Evolutionary conservation across 1,140 invertebrate genomes (phyloP).

Genomic region (Gonioctena quinquepunctata): DNA sequence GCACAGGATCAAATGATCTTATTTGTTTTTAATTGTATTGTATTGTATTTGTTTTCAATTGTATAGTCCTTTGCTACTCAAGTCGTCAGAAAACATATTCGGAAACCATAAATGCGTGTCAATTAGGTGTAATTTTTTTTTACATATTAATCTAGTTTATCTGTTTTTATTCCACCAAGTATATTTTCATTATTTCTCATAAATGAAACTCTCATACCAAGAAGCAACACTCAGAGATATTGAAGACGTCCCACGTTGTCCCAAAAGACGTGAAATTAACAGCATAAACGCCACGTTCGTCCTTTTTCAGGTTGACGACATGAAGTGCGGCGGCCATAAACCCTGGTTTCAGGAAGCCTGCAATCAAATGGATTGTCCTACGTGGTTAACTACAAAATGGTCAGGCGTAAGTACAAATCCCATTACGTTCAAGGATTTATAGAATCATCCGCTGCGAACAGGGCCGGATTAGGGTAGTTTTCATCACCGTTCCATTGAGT

Average conservation of each 20-base stretch:
- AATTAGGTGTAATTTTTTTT: too few relatives aligned
- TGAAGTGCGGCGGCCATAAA: constrained; percentile 74
- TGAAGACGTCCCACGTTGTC: not conserved
- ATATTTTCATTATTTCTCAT: too few relatives aligned
- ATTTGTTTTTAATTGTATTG: too few relatives aligned
- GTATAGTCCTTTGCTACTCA: too few relatives aligned
- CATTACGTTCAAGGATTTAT: constrained; percentile 7
- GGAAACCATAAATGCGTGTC: too few relatives aligned
- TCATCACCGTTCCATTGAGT: not conserved
- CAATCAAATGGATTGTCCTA: constrained; percentile 80
- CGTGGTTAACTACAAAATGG: constrained; percentile 84
- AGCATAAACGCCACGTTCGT: not conserved
- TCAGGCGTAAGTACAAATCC: constrained; percentile 72
- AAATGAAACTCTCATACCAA: too few relatives aligned
- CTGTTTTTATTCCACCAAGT: too few relatives aligned
- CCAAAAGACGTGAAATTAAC: not conserved
- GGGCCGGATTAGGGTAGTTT: not conserved
- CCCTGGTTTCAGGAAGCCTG: constrained; percentile 80
- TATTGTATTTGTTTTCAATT: too few relatives aligned
- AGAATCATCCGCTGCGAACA: not conserved
- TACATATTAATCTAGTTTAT: too few relatives aligned
- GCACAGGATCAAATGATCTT: too few relatives aligned
- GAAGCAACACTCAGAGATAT: not conserved
- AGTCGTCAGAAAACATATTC: too few relatives aligned
- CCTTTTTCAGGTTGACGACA: constrained; percentile 68